Evolutionary conservation across 2,113 vertebrate species (phyloP).

Genomic region (Pyrgilauda ruficollis): DNA sequence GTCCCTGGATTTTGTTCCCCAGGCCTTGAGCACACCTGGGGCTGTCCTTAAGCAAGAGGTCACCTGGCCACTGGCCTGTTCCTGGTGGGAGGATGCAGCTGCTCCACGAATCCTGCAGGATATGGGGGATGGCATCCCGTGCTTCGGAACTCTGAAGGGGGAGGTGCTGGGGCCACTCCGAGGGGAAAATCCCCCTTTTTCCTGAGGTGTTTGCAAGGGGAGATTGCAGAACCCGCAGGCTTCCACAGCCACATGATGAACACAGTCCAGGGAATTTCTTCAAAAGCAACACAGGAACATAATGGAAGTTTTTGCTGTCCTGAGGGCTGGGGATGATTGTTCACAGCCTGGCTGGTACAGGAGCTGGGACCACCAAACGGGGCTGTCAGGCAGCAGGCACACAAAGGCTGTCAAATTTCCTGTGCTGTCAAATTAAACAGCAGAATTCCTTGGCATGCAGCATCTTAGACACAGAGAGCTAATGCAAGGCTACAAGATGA

Average conservation of each 20-base stretch:
- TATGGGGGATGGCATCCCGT: neutral
- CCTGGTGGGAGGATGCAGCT: neutral
- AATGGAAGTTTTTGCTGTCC: neutral
- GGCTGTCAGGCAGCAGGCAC: neutral
- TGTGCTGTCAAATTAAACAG: neutral
- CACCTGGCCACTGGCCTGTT: neutral
- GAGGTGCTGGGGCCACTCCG: neutral
- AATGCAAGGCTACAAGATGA: neutral
- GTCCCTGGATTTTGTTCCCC: neutral
- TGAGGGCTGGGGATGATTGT: rapidly evolving
- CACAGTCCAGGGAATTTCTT: neutral
- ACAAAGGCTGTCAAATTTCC: neutral
- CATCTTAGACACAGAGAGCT: rapidly evolving
- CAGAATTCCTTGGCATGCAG: rapidly evolving
- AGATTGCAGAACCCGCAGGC: neutral
- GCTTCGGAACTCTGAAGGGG: neutral
- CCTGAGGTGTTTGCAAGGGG: neutral
- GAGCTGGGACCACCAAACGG: rapidly evolving
- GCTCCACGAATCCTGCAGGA: neutral
- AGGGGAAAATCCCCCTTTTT: neutral
- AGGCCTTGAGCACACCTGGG: neutral
- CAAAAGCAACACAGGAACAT: neutral
- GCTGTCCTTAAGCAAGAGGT: neutral
- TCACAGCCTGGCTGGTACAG: neutral
- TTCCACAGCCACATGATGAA: rapidly evolving